Evolutionary conservation across 2,888 invertebrate species (phyloP).

Genomic region (Ectemnius cavifrons): DNA sequence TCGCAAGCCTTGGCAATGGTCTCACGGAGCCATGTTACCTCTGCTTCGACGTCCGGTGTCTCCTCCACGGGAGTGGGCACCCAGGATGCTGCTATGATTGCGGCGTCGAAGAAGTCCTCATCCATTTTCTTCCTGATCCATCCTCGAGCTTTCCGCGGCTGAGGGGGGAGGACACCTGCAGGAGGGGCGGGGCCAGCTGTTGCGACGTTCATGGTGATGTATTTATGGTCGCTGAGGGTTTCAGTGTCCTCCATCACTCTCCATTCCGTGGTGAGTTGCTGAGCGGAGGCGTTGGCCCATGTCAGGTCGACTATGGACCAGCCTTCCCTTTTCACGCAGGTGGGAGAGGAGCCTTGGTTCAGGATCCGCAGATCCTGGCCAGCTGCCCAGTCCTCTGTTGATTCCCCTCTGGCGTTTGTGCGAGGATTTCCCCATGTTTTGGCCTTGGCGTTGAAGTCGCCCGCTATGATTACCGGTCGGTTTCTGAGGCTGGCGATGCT

Average conservation of each 20-base stretch:
- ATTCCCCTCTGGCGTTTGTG: too few species aligned
- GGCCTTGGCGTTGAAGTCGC: too few species aligned
- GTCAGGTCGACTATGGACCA: too few species aligned
- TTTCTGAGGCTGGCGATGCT: too few species aligned
- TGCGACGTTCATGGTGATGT: too few species aligned
- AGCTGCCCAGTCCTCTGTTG: too few species aligned
- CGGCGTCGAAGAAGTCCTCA: not conserved
- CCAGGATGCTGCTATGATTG: not conserved
- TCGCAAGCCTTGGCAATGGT: too few species aligned
- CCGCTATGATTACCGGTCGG: not conserved
- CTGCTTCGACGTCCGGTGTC: not conserved
- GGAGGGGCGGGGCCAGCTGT: not conserved
- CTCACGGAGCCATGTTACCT: not conserved
- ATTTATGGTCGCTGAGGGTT: too few species aligned
- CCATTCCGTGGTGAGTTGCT: not conserved
- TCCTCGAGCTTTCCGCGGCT: not conserved
- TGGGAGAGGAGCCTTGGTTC: too few species aligned
- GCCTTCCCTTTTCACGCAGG: too few species aligned
- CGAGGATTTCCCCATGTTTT: too few species aligned
- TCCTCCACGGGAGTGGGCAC: not conserved
- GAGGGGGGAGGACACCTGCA: not conserved
- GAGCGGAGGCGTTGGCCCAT: not conserved
- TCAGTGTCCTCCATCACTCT: not conserved
- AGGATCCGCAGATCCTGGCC: too few species aligned
- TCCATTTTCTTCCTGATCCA: not conserved